Evolutionary conservation across 2,797 vertebrate species (phyloP).

Genomic region (Bradypodion pumilum): DNA sequence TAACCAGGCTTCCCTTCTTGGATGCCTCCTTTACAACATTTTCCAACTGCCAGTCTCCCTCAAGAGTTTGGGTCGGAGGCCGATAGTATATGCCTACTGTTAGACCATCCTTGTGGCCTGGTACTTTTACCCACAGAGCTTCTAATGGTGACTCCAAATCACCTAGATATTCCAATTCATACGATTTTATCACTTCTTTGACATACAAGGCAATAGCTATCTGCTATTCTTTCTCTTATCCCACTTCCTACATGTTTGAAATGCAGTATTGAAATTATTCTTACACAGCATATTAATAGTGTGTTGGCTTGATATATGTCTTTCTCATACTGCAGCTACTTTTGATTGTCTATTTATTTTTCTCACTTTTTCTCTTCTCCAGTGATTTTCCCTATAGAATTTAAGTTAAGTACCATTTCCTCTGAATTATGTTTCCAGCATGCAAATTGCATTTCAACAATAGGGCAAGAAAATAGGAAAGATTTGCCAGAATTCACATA

Average conservation of each 20-base stretch:
- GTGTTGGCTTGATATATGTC: neutral
- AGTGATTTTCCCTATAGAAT: neutral
- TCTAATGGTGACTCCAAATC: no score
- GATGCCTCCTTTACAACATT: no score
- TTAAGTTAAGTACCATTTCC: neutral
- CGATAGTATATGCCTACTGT: no score
- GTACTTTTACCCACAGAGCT: no score
- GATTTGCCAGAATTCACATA: neutral
- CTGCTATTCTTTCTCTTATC: neutral
- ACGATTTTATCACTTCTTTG: no score
- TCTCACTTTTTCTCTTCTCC: neutral
- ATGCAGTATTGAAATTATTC: neutral
- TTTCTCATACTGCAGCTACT: conserved; percentile 7
- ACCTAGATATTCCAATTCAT: no score
- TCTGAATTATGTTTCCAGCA: neutral
- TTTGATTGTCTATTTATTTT: neutral
- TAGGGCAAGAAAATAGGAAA: conserved; percentile 11
- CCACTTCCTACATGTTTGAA: neutral
- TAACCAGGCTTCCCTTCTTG: no score
- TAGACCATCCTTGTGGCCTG: no score
- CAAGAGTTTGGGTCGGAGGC: no score
- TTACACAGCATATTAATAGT: neutral
- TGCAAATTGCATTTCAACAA: neutral
- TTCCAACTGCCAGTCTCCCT: no score
- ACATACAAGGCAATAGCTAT: no score